Conservation (phyloP, 2,797 vertebrate genomes). For the Semaprochilodus insignis region DNA sequence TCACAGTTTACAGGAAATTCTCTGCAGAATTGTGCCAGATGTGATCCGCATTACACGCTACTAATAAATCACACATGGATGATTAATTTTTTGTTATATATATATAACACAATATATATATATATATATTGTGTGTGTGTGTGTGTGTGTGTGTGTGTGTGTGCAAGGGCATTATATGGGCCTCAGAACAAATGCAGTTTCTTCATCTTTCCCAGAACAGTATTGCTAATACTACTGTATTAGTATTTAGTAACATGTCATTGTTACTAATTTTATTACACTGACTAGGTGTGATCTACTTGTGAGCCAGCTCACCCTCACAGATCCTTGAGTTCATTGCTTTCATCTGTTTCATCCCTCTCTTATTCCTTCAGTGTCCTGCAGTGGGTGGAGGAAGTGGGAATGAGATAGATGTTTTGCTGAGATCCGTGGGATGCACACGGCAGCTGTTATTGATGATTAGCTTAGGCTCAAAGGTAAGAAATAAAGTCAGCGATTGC, state of each 20-base stretch:
- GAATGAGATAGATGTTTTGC: conserved; percentile 25
- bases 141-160: no score
- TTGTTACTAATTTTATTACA: not conserved
- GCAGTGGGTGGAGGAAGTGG: not conserved
- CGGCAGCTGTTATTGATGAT: conserved; percentile 46
- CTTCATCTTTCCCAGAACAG: not conserved
- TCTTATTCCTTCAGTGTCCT: conserved; percentile 20
- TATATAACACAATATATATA: no score
- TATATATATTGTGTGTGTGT: no score
- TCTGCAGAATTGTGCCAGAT: no score
- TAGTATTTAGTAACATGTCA: no score
- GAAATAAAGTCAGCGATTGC: not conserved
- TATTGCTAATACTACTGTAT: not conserved
- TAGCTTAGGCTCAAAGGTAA: conserved; percentile 29
- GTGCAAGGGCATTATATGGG: not conserved
- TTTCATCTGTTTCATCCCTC: conserved; percentile 33
- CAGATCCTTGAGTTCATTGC: conserved; percentile 2
- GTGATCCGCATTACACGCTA: no score
- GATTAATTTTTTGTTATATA: no score
- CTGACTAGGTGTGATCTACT: not conserved
- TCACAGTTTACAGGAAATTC: no score
- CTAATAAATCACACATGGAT: no score
- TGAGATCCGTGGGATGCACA: conserved; percentile 38
- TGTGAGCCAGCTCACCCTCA: conserved; percentile 1
- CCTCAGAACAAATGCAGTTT: not conserved